phyloP scores from a whole-genome alignment of 1,140 invertebrate genomes.

The Drosophila burlai region DNA sequence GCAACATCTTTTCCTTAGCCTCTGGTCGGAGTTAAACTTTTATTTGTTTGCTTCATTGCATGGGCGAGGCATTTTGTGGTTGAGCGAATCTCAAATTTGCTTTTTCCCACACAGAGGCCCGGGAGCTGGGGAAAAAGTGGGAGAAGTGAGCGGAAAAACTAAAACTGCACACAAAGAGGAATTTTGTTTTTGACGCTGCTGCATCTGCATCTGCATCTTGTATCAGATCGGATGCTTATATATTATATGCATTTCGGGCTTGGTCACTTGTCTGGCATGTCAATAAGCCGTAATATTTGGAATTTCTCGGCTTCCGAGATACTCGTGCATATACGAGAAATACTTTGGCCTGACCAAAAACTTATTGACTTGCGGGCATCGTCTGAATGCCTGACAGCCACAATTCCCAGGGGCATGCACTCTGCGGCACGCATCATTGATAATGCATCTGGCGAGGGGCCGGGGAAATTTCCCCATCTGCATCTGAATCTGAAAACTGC shows the following conservation, averaged over 20 bases:
- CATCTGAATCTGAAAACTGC: constrained; percentile 9
- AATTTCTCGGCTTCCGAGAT: constrained; percentile 39
- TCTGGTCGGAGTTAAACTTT: constrained; percentile 71
- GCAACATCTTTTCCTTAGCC: constrained; percentile 79
- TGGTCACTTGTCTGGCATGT: constrained; percentile 57
- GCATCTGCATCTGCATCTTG: constrained; percentile 41
- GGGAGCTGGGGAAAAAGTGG: constrained; percentile 1
- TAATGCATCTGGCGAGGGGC: constrained; percentile 5
- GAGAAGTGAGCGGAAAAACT: constrained; percentile 19
- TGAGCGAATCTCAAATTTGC: constrained; percentile 71
- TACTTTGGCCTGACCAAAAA: constrained; percentile 32
- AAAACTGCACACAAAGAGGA: constrained; percentile 59
- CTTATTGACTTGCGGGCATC: constrained; percentile 50
- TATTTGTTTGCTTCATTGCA: constrained; percentile 81
- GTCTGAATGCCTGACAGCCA: constrained; percentile 25
- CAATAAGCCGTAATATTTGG: constrained; percentile 49
- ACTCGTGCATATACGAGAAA: constrained; percentile 32
- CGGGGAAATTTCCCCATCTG: constrained; percentile 9
- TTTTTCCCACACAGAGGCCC: constrained; percentile 28
- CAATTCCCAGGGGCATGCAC: constrained; percentile 21
- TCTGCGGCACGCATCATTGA: constrained; percentile 47
- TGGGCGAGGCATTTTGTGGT: constrained; percentile 75
- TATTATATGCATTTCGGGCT: constrained; percentile 18
- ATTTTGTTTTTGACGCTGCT: constrained; percentile 44
- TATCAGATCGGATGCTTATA: constrained; percentile 22